These are phyloP conservation scores for Crenuchus spilurus DNA, from an alignment of 2,797 vertebrate genomes.

Conservation along the genomic window DNA sequence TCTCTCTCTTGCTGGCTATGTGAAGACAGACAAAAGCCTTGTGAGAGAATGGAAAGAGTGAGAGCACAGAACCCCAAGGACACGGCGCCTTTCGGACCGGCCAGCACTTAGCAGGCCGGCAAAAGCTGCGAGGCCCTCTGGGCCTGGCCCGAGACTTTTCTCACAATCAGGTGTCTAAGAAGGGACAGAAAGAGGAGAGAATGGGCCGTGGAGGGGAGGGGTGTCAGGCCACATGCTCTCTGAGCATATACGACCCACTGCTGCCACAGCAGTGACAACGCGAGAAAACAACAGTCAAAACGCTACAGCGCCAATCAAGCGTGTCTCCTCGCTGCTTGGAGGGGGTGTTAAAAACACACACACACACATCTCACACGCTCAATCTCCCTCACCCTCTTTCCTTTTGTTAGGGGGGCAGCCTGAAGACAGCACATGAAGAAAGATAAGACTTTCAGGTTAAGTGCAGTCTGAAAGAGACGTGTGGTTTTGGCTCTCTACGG, in stretches of 20 bases:
- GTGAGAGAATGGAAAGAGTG: slow-evolving; percentile 83
- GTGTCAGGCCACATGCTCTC: slow-evolving; percentile 67
- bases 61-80: slow-evolving; percentile 85
- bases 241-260: slow-evolving; percentile 61
- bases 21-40: slow-evolving; percentile 76
- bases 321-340: slow-evolving; percentile 73
- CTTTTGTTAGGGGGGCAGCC: slow-evolving; percentile 37
- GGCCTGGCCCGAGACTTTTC: slow-evolving; percentile 91
- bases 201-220: slow-evolving; percentile 39
- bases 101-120: slow-evolving; percentile 88
- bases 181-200: slow-evolving; percentile 57
- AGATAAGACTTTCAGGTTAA: slow-evolving; percentile 29
- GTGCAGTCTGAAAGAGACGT: slow-evolving; percentile 25
- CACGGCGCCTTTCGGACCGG: slow-evolving; percentile 89
- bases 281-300: slow-evolving; percentile 92
- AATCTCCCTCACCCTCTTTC: slow-evolving; percentile 37
- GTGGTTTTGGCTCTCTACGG: slow-evolving; percentile 6
- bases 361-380: slow-evolving; percentile 24
- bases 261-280: slow-evolving; percentile 90
- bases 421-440: slow-evolving; percentile 26
- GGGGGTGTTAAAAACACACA: slow-evolving; percentile 73
- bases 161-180: slow-evolving; percentile 92
- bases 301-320: slow-evolving; percentile 83
- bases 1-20: slow-evolving; percentile 60
- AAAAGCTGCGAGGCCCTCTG: slow-evolving; percentile 85